Evolutionary conservation across 2,113 vertebrate species (phyloP).

Genomic region (Cyanistes caeruleus): DNA sequence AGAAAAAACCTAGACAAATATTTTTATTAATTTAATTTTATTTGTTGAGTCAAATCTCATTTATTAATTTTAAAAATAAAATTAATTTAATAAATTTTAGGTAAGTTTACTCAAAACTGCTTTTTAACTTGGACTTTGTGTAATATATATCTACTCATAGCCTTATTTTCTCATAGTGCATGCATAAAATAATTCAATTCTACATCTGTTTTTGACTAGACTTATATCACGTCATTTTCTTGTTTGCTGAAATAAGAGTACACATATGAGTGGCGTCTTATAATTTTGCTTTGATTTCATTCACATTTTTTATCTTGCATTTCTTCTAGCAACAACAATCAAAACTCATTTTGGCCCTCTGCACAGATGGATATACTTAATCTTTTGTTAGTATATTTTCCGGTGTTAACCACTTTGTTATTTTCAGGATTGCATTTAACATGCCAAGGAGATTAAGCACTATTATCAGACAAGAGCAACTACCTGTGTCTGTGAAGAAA

Average conservation of each 20-base stretch:
- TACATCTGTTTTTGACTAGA: background rate
- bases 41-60: background rate
- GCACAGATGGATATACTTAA: background rate
- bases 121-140: background rate
- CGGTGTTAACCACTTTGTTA: background rate
- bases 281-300: background rate
- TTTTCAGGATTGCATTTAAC: constrained; percentile 6
- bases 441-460: background rate
- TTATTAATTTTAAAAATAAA: background rate
- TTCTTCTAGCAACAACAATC: background rate
- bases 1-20: background rate
- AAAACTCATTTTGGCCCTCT: background rate
- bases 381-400: background rate
- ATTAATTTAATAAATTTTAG: background rate
- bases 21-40: background rate
- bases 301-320: background rate
- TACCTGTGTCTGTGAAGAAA: background rate
- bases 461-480: background rate
- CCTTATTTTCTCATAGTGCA: background rate
- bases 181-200: background rate
- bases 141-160: background rate
- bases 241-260: background rate
- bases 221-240: background rate
- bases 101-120: background rate
- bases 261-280: background rate